Percentiles rank a stretch among this genome's conserved stretches.
Conservation (phyloP, 2,113 vertebrate species). For the Xiphophorus hellerii region DNA sequence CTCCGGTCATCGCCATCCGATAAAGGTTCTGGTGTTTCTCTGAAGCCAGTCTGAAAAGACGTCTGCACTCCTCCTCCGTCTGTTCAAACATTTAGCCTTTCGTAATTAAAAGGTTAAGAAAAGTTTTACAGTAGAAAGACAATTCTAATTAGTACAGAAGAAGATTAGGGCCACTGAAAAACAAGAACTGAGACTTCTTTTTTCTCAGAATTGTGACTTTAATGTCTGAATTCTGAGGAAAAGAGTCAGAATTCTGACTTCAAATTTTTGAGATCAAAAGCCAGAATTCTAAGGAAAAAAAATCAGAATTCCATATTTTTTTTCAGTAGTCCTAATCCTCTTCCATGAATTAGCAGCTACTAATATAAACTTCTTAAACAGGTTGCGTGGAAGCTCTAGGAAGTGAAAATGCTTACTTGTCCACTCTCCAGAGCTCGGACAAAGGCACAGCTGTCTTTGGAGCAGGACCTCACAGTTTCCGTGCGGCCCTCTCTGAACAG, state of each 20-base stretch:
- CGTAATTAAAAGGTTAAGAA: background rate
- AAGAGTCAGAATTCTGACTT: too few species aligned
- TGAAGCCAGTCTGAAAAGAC: slow-evolving; percentile 78
- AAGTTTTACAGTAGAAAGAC: background rate
- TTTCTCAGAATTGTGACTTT: too few species aligned
- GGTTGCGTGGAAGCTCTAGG: background rate
- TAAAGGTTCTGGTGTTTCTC: slow-evolving; percentile 88
- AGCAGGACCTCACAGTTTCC: slow-evolving; percentile 87
- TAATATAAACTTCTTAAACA: background rate
- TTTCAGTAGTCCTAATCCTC: too few species aligned
- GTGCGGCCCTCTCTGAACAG: slow-evolving; percentile 88
- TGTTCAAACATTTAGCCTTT: slow-evolving; percentile 46
- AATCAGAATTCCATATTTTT: too few species aligned
- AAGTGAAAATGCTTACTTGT: slow-evolving; percentile 56
- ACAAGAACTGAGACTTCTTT: too few species aligned
- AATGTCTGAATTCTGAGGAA: too few species aligned
- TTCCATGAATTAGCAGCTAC: background rate
- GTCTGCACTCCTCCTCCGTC: slow-evolving; percentile 73
- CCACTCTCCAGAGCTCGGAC: slow-evolving; percentile 79
- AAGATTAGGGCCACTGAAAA: too few species aligned
- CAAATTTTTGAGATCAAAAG: too few species aligned
- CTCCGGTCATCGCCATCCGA: slow-evolving; percentile 86
- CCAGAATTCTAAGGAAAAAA: too few species aligned
- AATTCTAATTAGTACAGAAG: background rate
- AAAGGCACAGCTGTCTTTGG: slow-evolving; percentile 82